Conservation (phyloP, 2,797 vertebrate species). For the Pseudocheirus occidentalis region DNA sequence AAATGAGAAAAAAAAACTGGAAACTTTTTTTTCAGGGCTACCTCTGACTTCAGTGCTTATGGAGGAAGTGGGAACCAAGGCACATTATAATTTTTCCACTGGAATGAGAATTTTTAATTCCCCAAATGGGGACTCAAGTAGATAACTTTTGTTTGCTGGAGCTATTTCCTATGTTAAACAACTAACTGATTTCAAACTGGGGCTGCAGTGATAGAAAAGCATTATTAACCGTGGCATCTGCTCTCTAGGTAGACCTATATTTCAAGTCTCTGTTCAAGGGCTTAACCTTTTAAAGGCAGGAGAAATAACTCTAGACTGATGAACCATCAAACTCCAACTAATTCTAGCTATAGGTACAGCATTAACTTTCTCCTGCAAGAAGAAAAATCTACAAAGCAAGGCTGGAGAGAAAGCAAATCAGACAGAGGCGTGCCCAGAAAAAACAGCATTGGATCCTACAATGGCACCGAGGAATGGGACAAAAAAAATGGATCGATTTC, state of each 20-base stretch:
- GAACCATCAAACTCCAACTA: not conserved
- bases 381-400: not conserved
- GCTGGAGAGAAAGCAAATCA: not conserved
- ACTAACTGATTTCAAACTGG: not conserved
- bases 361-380: not conserved
- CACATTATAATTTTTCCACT: constrained; percentile 58
- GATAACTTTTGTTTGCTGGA: not conserved
- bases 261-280: not conserved
- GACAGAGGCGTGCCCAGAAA: not conserved
- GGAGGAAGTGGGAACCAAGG: constrained; percentile 53
- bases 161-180: not conserved
- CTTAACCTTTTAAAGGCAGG: not conserved
- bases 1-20: not conserved
- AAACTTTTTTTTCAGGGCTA: not conserved
- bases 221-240: not conserved
- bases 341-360: not conserved
- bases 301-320: not conserved
- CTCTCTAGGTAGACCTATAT: not conserved
- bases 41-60: constrained; percentile 4
- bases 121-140: not conserved
- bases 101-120: constrained; percentile 32
- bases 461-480: not conserved
- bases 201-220: constrained; percentile 37
- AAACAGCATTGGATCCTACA: not conserved
- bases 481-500: not conserved